Evolutionary conservation across 2,888 invertebrate species (phyloP), one percentile per base, ranked within the genome.

Genomic region (Drosophila lutescens): DNA sequence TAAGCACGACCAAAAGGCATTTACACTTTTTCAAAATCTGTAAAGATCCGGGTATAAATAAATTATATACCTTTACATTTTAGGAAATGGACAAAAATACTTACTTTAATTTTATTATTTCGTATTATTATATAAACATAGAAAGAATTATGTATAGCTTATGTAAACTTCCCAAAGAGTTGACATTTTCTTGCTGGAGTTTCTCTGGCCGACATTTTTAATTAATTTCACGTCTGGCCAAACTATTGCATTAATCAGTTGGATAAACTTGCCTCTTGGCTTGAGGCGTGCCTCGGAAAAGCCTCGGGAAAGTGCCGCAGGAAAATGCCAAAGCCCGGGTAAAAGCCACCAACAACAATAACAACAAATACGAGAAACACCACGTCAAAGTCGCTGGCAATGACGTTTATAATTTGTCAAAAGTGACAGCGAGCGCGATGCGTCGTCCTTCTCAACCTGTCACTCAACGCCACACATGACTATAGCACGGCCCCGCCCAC

Each of bases 361-460:
- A 26, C 6, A 26, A 26, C 26, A 26, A 26, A 26, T 0, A 6
- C 5, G 6, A 26, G 26, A 74, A 74, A 61, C 82, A 75, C 72
- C 88, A 50, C 83, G 79, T 89, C 86, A 89, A 88, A 89, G 89
- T 90, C 90, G 76, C 75, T 78, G 72, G 77, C 86, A 79, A 89
- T 89, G 86, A 86, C 79, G 80, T 79, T 78, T 87, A 86, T 81
- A 89, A 89, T 89, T 89, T 90, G 90, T 90, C 89, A 89, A 90
- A 90, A 80, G 78, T 88, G 88, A 84, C 88, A 86, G 84, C 60
- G 53, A 26, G 26, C 80, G 77, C 74, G 72, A 67, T 72, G 71
- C 71, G 62, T 72, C 70, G 58, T 47, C 71, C 53, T 65, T 57
- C 49, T 69, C 83, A 40, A 40, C 54, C 68, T 80, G 78, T 78